Conservation (phyloP, 2,888 invertebrate species). For the Andrena minutula region DNA sequence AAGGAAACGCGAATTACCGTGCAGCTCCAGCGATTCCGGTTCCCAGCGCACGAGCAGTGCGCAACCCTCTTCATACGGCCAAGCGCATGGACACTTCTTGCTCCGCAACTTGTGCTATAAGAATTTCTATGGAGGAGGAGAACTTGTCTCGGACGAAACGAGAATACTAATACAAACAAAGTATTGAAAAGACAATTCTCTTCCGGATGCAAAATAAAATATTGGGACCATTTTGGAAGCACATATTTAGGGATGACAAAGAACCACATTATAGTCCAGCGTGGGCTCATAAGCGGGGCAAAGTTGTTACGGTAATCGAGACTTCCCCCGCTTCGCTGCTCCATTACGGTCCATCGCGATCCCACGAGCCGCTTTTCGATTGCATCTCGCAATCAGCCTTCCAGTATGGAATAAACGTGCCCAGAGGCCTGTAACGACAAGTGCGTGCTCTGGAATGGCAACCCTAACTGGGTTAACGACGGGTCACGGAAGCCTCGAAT, state of each 20-base stretch:
- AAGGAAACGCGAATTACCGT: slow-evolving; percentile 60
- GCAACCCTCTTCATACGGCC: background rate
- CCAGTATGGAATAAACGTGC: slow-evolving; percentile 42
- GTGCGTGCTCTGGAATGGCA: slow-evolving; percentile 60
- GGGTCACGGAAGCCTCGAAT: slow-evolving; percentile 75
- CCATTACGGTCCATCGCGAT: slow-evolving; percentile 30
- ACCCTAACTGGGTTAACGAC: slow-evolving; percentile 77
- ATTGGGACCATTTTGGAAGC: too few species aligned
- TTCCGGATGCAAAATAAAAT: background rate
- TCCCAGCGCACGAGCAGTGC: background rate
- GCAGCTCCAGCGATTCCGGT: slow-evolving; percentile 30
- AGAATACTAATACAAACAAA: too few species aligned
- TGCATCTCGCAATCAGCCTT: slow-evolving; percentile 47
- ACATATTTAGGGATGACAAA: too few species aligned
- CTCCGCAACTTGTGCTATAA: background rate
- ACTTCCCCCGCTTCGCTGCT: background rate
- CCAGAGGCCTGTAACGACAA: slow-evolving; percentile 18
- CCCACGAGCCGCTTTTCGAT: slow-evolving; percentile 46
- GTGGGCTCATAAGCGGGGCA: too few species aligned
- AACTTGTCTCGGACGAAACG: background rate
- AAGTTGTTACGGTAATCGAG: too few species aligned
- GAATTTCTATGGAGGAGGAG: background rate
- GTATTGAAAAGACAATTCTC: background rate
- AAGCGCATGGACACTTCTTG: background rate
- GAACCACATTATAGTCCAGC: background rate